phyloP scores from a whole-genome alignment of 2,888 invertebrate genomes.

The Hypselothyrea guttata region DNA sequence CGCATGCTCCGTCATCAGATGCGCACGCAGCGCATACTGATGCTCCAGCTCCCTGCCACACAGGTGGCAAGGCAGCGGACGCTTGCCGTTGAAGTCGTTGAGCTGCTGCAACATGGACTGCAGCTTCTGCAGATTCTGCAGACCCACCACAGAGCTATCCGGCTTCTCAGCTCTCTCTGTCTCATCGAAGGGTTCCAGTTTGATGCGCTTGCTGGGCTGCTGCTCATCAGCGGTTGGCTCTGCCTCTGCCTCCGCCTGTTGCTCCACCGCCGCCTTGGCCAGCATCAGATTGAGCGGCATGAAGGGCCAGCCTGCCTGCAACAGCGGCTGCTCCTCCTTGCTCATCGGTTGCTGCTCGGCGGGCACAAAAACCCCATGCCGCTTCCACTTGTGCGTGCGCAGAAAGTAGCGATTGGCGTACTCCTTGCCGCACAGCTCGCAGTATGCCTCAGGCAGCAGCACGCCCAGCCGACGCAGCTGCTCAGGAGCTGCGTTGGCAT shows the following conservation, averaged over 20 bases:
- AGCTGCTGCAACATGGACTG: conserved; percentile 95
- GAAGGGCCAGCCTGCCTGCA: conserved; percentile 74
- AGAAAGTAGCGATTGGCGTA: conserved; percentile 97
- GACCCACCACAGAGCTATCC: conserved; percentile 84
- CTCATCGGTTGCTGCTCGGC: conserved; percentile 83
- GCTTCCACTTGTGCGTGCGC: conserved; percentile 94
- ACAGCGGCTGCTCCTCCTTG: conserved; percentile 58
- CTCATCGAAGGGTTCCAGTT: background rate
- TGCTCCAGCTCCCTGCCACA: conserved; percentile 89
- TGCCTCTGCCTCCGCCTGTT: conserved; percentile 28
- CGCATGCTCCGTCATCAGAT: conserved; percentile 81
- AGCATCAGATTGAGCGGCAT: conserved; percentile 90
- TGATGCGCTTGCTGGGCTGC: background rate
- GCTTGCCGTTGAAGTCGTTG: conserved; percentile 89
- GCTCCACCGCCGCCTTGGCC: conserved; percentile 65
- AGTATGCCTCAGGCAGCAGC: conserved; percentile 94
- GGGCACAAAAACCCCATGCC: conserved; percentile 91
- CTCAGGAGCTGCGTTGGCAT: conserved; percentile 89
- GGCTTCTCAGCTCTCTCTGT: conserved; percentile 40
- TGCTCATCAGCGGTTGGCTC: no score
- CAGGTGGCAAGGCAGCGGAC: conserved; percentile 85
- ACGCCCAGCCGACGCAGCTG: conserved; percentile 90
- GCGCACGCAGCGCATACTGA: conserved; percentile 86
- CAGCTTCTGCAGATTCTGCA: conserved; percentile 93
- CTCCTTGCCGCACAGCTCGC: conserved; percentile 95